Base-by-base conservation (phyloP, 2,888 invertebrate genomes). In the Pilophorus perplexus region DNA sequence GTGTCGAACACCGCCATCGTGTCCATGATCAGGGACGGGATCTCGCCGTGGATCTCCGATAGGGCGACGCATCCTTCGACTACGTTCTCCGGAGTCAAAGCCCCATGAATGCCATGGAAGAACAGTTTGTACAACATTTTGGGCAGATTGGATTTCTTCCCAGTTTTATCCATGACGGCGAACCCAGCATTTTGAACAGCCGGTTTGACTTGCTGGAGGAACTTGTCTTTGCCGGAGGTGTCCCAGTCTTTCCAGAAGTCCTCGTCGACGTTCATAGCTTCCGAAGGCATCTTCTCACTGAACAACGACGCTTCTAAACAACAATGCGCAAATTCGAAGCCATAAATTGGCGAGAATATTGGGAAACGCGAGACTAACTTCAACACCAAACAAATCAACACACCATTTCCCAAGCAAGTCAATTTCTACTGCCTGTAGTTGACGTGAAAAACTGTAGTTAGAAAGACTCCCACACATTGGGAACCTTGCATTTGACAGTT, bases 1-100 rank as follows among this genome's bases (percentile, higher is more conserved):
- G 89, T 86, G 80, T 95, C 93, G 69, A 91, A 82, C 66, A 93
- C 83, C 75, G 89, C 88, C 68, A 93, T 83, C 67, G 93, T 85
- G 78, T 95, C 95, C 74, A 93, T 81, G 69, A 93, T 82, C 66
- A 91, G 83, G 27, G 91, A 90, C 68, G 91, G 87, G 74, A 93
- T 81, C 74, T 90, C 90, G 71, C 83, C 83, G 79, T 93, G 89
- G 69, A 69, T 16, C 82, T 91, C 92, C 76, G 85, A 81, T 68
- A 93, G 80, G 74, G 94, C 93, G 73, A 82, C 82, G 44, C 95
- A 80, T 6, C 84, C 83, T 71, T 83, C 79, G 16, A 90, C 81
- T 54, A 89, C 85, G 57, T 84, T 82, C 75, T 94, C 94, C 77
- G 86, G 88, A 75, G 89, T 90, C 66, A 94, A 76, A 68, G 80